These are phyloP conservation scores for Trichomycterus rosablanca DNA, from an alignment of 2,113 vertebrate genomes.

Conservation along the genomic window DNA sequence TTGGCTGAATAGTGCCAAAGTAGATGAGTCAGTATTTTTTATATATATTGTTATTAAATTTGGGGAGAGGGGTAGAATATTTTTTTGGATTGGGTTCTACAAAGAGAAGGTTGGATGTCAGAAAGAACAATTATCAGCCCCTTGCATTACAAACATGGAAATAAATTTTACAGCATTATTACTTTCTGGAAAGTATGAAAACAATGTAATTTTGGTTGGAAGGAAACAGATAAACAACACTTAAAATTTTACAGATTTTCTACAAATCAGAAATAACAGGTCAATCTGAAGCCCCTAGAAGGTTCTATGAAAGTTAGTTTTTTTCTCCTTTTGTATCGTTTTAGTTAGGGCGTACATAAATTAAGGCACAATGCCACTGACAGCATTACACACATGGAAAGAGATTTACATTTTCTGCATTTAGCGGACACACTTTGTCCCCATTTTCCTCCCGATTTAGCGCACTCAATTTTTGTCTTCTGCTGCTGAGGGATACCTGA, in stretches of 20 bases:
- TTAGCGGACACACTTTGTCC: too few relatives aligned
- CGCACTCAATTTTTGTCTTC: too few relatives aligned
- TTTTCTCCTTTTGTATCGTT: conserved; percentile 45
- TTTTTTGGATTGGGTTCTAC: too few relatives aligned
- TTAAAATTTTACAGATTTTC: conserved; percentile 57
- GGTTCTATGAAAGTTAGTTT: conserved; percentile 51
- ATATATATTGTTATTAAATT: too few relatives aligned
- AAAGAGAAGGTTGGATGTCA: too few relatives aligned
- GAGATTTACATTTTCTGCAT: conserved; percentile 46
- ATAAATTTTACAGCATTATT: background rate
- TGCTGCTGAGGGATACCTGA: too few relatives aligned
- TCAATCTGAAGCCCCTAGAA: conserved; percentile 48
- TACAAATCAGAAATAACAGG: conserved; percentile 52
- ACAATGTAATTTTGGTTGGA: conserved; percentile 55
- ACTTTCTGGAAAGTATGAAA: conserved; percentile 42
- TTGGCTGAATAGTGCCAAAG: too few relatives aligned
- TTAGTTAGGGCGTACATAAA: conserved; percentile 52
- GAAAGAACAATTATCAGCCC: too few relatives aligned
- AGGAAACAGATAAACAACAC: conserved; percentile 56
- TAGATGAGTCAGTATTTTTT: too few relatives aligned
- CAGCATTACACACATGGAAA: conserved; percentile 55
- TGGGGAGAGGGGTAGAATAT: too few relatives aligned
- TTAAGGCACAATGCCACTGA: conserved; percentile 51
- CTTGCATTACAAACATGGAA: too few relatives aligned
- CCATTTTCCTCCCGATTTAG: too few relatives aligned